Base-by-base conservation (phyloP, 2,888 invertebrate species). In the Alentia gelatinosa region DNA sequence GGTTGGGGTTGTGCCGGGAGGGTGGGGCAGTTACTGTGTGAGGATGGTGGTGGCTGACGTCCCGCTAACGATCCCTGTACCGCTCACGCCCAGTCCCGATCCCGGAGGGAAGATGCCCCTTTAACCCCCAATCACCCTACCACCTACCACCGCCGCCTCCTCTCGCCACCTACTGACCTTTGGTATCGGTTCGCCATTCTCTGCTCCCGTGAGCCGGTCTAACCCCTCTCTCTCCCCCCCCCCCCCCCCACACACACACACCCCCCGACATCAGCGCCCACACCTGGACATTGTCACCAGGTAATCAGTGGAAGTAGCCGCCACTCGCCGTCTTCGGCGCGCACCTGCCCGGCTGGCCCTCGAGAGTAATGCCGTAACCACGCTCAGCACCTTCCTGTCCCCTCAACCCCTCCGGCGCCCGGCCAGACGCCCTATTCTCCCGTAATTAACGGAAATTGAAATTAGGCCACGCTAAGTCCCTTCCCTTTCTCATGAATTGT, bases 281-380 rank as follows among this genome's bases (percentile, higher is more conserved):
- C 74, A 33, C 74, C 74, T 74, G 74, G 74, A 30, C 68, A 19
- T 30, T 68, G 68, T 68, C 68, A n/a, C 68, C 68, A 68, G 68
- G 68, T 68, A 68, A 68, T 68, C 68, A 68, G 68, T 12, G 68
- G 68, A 68, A 68, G 68, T 68, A 68, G n/a, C 68, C 30, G 68
- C 68, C 68, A 68, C 68, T 68, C 68, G n/a, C 68, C 68, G 30
- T 30, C 68, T 68, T 26, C 68, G 30, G 1, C 68, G 30, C 68
- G 12, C 68, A 68, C 68, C 68, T 68, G 68, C 68, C 68, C 68
- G 68, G 12, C 26, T n/a, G n/a, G n/a, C 68, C 68, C 63, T 68
- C 26, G 68, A 68, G 68, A 68, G 30, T 30, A 68, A 68, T 30
- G 30, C 15, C 33, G 68, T 68, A 68, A 68, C 68, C 4, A 15